Base-by-base conservation (phyloP, 2,888 invertebrate species). In the Penaeus monodon region DNA sequence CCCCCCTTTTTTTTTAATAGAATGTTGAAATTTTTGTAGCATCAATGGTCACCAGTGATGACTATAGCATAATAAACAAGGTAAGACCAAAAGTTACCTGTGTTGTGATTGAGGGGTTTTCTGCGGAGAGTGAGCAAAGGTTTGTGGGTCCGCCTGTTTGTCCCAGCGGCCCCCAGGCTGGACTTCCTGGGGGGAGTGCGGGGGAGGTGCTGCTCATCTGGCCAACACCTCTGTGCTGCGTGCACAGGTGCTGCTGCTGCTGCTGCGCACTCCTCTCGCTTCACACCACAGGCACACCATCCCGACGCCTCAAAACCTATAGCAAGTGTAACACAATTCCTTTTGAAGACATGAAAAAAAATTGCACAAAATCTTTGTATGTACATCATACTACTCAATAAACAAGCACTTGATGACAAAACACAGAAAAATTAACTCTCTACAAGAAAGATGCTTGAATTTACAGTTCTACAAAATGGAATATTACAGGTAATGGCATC, bases 281-380 rank as follows among this genome's bases (percentile, higher is more conserved):
- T 86, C 86, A 86, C 86, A 79, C 86, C 86, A 78, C 86, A 83
- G 83, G 68, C 86, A 86, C 82, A 86, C 86, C 86, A 86, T 86
- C 86, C 86, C 86, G 86, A 86, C 86, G 81, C 86, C 86, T 82
- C 86, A 86, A 49, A 49, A 86, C 82, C 86, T 86, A 38, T 3
- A 33, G n/a, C 64, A 68, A 64, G 20, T 49, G 49, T 49, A 49
- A 14, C 33, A 38, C 14, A 49, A 49, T 49, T 49, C 49, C 49
- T 12, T 49, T 49, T 49, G 12, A 49, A 49, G 49, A 49, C 14
- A 12, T 14, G 49, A 49, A 49, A n/a, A n/a, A n/a, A 49, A 49
- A 49, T 49, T 27, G 27, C 22, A 29, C 10, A 27, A 70, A 29
- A 70, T 24, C 29, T 70, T 24, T n/a, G 70, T 20, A 49, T 49